Conservation (phyloP, 2,797 vertebrate genomes). For the Eulemur coronatus region DNA sequence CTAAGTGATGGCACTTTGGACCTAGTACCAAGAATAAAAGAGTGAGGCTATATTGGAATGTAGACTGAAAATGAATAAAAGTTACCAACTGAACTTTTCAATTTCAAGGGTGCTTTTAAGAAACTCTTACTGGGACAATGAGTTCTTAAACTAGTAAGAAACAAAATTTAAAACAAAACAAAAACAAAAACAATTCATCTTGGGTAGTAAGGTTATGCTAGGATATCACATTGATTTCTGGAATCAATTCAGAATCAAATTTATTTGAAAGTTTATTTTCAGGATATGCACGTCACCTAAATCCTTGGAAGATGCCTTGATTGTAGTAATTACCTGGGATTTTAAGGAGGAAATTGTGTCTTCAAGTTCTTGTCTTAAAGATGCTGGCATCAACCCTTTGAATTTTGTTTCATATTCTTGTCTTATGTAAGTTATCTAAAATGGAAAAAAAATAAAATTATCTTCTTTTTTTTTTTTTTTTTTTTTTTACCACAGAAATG, state of each 20-base stretch:
- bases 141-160: background rate
- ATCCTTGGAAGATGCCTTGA: background rate
- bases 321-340: conserved; percentile 90
- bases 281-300: background rate
- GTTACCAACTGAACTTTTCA: background rate
- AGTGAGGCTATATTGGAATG: background rate
- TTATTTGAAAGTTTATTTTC: background rate
- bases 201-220: background rate
- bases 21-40: background rate
- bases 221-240: background rate
- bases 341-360: conserved; percentile 95
- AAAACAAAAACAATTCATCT: background rate
- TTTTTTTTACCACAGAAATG: background rate
- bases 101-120: conserved; percentile 31
- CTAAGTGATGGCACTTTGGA: background rate
- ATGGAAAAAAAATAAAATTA: conserved; percentile 26
- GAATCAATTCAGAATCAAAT: background rate
- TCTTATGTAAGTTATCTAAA: conserved; percentile 90
- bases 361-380: conserved; percentile 92
- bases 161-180: background rate
- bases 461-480: background rate
- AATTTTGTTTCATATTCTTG: conserved; percentile 93
- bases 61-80: background rate
- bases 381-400: conserved; percentile 93
- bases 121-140: conserved; percentile 22